Evolutionary conservation across 2,888 invertebrate species (phyloP), one percentile per base, ranked within the genome.

Genomic region (Drosophila colorata): DNA sequence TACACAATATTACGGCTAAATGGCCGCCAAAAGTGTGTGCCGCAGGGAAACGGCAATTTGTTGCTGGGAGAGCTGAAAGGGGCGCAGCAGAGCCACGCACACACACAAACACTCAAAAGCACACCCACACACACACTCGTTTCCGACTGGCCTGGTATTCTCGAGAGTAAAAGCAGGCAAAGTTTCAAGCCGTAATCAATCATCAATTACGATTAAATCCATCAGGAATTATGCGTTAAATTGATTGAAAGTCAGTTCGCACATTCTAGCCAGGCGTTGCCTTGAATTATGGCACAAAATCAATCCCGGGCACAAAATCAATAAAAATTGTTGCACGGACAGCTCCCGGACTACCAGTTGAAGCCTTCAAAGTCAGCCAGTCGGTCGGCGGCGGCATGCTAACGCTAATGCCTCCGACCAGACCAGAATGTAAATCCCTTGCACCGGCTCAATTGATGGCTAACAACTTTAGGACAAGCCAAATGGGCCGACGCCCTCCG

Each of bases 221-320:
- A 82, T 90, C 88, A 91, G 90, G 89, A 90, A 90, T 90, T 91
- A 90, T 91, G 90, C 89, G 90, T 88, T 91, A 90, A 90, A 91
- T 90, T 91, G 90, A 91, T 90, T 88, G 89, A 90, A 90, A 80
- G 83, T 76, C 87, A 83, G 83, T 82, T 88, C 78, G 78, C 87
- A 82, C 85, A 77, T 79, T 79, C 69, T 63, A 69, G 75, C 56
- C 46, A 56, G 51, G 59, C 66, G 56, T 63, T 46, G 60, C 56
- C 40, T 31, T 75, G 74, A 88, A 76, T 88, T 78, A 88, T 85
- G 85, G 76, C 76, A 78, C 56, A 72, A 84, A 88, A 84, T 84
- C 83, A 84, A 88, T 88, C 65, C 68, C 11, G 25, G 43, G 55
- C 65, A 57, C 41, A 69, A 86, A 88, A 88, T 88, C 83, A 88